phyloP scores from a whole-genome alignment of 1,140 invertebrate species.

The Platyscapa corneri region DNA sequence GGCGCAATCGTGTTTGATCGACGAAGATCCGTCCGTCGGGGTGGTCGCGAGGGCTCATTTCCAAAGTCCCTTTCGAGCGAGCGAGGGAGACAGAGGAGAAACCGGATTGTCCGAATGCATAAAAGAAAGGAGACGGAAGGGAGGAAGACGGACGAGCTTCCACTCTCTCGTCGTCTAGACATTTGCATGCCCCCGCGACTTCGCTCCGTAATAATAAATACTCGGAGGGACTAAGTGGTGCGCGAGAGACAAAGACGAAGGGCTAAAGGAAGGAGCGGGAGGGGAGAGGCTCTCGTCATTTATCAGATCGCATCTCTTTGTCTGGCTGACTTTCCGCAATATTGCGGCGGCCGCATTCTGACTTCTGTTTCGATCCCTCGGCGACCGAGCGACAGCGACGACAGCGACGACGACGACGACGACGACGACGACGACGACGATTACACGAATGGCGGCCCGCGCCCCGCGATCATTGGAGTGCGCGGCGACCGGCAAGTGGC shows the following conservation, averaged over 20 bases:
- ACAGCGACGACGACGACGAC: too few species aligned
- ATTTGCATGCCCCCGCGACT: slow-evolving; percentile 29
- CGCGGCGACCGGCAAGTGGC: too few species aligned
- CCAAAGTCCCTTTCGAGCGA: slow-evolving; percentile 7
- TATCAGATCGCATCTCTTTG: slow-evolving; percentile 14
- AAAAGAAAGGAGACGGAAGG: not conserved
- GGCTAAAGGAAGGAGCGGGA: too few species aligned
- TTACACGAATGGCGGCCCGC: not conserved
- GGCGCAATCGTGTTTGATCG: not conserved
- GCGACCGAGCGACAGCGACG: too few species aligned
- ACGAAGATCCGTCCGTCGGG: slow-evolving; percentile 11
- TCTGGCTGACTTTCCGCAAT: not conserved
- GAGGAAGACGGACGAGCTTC: slow-evolving; percentile 1
- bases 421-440: not conserved
- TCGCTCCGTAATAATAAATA: slow-evolving; percentile 9
- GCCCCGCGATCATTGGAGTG: too few species aligned
- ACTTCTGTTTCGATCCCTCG: not conserved
- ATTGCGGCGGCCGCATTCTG: not conserved
- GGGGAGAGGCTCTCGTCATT: not conserved
- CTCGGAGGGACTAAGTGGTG: not conserved
- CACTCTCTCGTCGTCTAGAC: not conserved
- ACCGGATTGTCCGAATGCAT: not conserved
- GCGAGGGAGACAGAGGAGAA: not conserved
- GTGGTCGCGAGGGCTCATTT: slow-evolving; percentile 35
- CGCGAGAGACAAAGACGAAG: not conserved